Conservation (phyloP, 2,797 vertebrate species). For the Hypotaenidia okinawae region DNA sequence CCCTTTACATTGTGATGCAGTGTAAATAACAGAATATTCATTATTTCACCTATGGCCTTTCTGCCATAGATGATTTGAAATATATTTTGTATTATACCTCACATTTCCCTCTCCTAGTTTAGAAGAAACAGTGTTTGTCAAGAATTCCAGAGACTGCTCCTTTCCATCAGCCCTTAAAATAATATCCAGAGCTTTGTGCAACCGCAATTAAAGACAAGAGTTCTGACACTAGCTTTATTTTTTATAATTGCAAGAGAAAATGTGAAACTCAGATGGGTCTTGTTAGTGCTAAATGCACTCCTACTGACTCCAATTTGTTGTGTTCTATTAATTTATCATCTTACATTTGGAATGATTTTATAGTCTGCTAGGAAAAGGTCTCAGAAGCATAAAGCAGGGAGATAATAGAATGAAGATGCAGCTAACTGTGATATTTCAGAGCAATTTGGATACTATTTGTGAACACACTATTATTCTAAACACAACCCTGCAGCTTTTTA, state of each 20-base stretch:
- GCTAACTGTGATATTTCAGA: constrained; percentile 48
- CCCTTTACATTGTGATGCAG: background rate
- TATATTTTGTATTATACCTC: background rate
- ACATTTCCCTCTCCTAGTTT: background rate
- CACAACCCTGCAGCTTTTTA: background rate
- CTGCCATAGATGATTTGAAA: background rate
- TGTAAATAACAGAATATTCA: background rate
- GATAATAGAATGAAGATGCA: constrained; percentile 44
- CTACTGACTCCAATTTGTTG: constrained; percentile 49
- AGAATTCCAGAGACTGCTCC: background rate
- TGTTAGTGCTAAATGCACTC: constrained; percentile 57
- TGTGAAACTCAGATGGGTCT: constrained; percentile 59
- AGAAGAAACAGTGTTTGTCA: background rate
- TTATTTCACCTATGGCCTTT: background rate
- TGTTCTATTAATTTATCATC: constrained; percentile 63
- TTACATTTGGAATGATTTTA: constrained; percentile 46
- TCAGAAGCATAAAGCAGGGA: constrained; percentile 49
- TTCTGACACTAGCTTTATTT: constrained; percentile 36
- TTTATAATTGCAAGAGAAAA: constrained; percentile 48
- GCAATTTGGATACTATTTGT: background rate
- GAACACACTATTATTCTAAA: constrained; percentile 39
- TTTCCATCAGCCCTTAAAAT: constrained; percentile 16
- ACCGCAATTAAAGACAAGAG: constrained; percentile 32
- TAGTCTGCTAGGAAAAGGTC: constrained; percentile 50
- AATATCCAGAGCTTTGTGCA: background rate